Evolutionary conservation across 2,888 invertebrate genomes (phyloP), one percentile per base, ranked within the genome.

Genomic region (Lepidochrysops patricia): DNA sequence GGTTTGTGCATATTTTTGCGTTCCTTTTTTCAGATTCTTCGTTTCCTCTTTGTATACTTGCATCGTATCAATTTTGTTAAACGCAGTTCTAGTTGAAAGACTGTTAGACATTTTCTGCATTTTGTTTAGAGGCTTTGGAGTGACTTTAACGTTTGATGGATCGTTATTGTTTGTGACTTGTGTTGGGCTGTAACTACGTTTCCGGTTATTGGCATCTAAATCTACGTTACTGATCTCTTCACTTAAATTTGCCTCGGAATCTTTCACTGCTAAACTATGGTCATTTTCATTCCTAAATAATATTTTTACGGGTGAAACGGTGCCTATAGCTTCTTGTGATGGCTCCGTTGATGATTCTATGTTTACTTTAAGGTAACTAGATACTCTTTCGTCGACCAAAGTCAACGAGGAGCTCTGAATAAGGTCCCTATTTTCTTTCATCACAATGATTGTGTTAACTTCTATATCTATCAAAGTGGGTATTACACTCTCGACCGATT

Each of bases 371-470:
- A 68, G 67, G 0, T 57, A 62, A 5, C 62, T 66, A 6, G 61
- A 58, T 1, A 73, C 13, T 0, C 72, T 69, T 4, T 84, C 82
- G n/a, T 87, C 84, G 0, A 85, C 82, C 13, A 87, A 59, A 0
- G 84, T 87, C 0, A 87, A 65, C 0, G 84, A 82, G 0, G 88
- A 86, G 56, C 73, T 77, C 0, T 69, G 66, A 56, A 86, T 61
- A 4, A 88, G 62, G 12, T 82, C 80, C 29, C 71, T 76, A 48
- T 82, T 83, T 0, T 62, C 70, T 65, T 81, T 84, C 87, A 88
- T 87, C 2, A 69, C 73, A 50, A 88, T 84, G 0, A 75, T 13
- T 0, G 87, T 86, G 60, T 87, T 87, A 0, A 75, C 74, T 69
- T 82, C 75, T 0, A 64, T 72, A 26, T 80, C 73, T 62, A 67